These are phyloP conservation scores for Dolichomitus sp. DNA, from an alignment of 2,888 invertebrate genomes.

Conservation along the genomic window DNA sequence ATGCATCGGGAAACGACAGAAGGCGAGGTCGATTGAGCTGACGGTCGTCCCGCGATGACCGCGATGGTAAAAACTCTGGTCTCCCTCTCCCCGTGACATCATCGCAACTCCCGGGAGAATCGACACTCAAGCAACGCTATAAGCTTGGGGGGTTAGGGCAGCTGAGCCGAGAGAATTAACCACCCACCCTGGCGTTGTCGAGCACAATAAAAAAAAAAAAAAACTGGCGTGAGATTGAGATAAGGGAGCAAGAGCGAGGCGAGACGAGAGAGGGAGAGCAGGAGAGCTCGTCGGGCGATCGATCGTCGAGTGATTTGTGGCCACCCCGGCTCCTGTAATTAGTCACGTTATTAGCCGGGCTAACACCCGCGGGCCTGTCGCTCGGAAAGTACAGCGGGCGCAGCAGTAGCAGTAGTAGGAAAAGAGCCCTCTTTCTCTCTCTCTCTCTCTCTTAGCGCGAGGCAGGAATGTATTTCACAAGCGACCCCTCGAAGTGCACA, in stretches of 20 bases:
- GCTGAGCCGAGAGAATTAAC: constrained; percentile 1
- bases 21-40: constrained; percentile 59
- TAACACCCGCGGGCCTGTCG: constrained; percentile 46
- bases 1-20: constrained; percentile 35
- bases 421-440: constrained; percentile 19
- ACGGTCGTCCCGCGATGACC: constrained; percentile 52
- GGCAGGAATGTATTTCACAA: constrained; percentile 13
- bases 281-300: constrained; percentile 50
- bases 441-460: constrained; percentile 23
- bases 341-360: constrained; percentile 65
- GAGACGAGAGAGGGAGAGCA: constrained; percentile 20
- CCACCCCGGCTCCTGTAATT: constrained; percentile 57
- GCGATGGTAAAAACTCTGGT: constrained; percentile 50
- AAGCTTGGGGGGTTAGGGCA: constrained; percentile 14
- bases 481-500: constrained; percentile 6
- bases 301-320: constrained; percentile 67
- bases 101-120: constrained; percentile 63
- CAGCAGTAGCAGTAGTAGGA: not conserved
- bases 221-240: constrained; percentile 51
- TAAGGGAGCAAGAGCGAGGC: constrained; percentile 30
- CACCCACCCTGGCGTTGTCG: constrained; percentile 33
- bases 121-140: constrained; percentile 55
- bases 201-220: constrained; percentile 43
- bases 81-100: constrained; percentile 55
- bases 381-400: constrained; percentile 29